Evolutionary conservation across 2,113 vertebrate species (phyloP).

Genomic region (Hyperopisus bebe): DNA sequence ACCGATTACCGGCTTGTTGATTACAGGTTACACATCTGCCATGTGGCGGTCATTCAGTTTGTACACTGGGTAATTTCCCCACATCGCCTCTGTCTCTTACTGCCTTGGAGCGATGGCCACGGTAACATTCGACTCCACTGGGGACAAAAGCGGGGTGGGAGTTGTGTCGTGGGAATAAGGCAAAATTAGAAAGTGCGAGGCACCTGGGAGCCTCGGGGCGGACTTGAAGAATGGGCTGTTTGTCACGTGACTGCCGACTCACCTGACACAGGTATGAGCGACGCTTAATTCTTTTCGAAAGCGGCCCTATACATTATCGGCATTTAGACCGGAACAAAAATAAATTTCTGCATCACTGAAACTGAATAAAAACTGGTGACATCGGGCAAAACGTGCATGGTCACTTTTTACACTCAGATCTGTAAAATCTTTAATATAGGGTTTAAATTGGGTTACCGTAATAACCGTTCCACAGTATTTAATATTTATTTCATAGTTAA

Average conservation of each 20-base stretch:
- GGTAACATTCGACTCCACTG: background rate
- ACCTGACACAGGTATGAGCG: background rate
- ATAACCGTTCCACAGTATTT: background rate
- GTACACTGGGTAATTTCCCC: background rate
- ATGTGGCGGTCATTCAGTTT: background rate
- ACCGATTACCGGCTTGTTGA: background rate
- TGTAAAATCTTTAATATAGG: background rate
- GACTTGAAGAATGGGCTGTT: background rate
- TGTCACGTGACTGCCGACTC: background rate
- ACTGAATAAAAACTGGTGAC: background rate
- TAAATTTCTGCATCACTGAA: background rate
- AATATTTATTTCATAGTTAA: background rate
- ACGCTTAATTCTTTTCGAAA: background rate
- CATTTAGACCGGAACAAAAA: background rate
- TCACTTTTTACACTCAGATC: background rate
- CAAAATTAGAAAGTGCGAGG: background rate
- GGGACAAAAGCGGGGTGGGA: background rate
- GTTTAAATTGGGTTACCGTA: background rate
- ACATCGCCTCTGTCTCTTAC: background rate
- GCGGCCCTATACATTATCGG: background rate
- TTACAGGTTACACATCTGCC: background rate
- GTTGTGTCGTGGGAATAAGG: background rate
- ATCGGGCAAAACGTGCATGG: background rate
- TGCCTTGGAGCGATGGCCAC: background rate
- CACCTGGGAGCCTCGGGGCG: background rate